A percentile compares a stretch with the other conserved stretches of the same genome.
Conservation (phyloP, 1,140 invertebrate genomes). For the Danaus plexippus region DNA sequence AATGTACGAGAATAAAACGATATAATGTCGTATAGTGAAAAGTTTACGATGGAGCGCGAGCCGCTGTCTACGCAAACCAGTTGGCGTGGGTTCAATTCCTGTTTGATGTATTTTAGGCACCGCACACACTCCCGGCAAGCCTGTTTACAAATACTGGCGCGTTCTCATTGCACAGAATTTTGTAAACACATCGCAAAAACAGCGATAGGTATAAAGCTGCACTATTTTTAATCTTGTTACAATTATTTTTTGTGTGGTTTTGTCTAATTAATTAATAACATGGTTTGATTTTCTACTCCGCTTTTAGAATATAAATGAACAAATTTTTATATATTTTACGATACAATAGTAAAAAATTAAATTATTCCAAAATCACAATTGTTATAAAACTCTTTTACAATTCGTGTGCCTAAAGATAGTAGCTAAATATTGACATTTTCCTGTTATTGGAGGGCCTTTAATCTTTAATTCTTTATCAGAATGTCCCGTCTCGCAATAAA, state of each 20-base stretch:
- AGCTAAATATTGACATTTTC: conserved; percentile 4
- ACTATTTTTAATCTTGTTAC: too few species aligned
- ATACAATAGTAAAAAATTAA: too few species aligned
- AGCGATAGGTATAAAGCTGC: too few species aligned
- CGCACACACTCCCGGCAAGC: conserved; percentile 44
- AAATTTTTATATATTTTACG: too few species aligned
- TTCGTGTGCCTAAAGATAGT: not conserved
- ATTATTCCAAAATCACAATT: too few species aligned
- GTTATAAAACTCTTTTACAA: not conserved
- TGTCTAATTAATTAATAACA: too few species aligned
- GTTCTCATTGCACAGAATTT: conserved; percentile 57
- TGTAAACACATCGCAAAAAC: conserved; percentile 58
- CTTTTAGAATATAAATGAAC: too few species aligned
- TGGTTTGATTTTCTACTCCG: too few species aligned
- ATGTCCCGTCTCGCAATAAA: conserved; percentile 8
- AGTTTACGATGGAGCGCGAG: conserved; percentile 57
- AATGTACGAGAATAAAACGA: conserved; percentile 56
- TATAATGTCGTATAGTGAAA: conserved; percentile 57
- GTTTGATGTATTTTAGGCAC: conserved; percentile 65
- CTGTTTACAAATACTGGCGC: conserved; percentile 68
- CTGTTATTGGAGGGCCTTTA: conserved; percentile 4
- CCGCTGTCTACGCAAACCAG: conserved; percentile 64
- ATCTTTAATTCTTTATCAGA: not conserved
- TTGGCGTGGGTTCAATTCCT: conserved; percentile 67
- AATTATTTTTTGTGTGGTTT: too few species aligned